Conservation (phyloP, 2,888 invertebrate genomes). For the Chamaedrilus cognettii region DNA sequence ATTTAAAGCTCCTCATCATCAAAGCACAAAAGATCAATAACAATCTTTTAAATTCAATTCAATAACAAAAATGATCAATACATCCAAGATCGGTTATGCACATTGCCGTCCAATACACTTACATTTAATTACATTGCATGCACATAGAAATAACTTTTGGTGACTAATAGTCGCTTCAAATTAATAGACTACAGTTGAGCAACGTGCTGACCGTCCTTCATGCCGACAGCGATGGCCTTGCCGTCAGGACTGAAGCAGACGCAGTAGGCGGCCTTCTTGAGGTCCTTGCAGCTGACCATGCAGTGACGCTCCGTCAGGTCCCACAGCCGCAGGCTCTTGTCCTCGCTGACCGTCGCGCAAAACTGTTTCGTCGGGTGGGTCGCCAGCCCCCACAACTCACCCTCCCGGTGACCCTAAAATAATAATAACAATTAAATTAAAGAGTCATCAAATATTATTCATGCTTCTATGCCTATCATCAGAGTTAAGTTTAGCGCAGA, state of each 20-base stretch:
- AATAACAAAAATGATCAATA: too few species aligned
- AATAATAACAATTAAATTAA: too few species aligned
- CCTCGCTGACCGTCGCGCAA: constrained; percentile 60
- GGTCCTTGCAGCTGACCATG: constrained; percentile 51
- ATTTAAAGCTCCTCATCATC: too few species aligned
- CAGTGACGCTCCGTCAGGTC: constrained; percentile 45
- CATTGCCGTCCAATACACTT: too few species aligned
- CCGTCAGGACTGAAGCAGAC: constrained; percentile 59
- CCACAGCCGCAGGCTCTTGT: constrained; percentile 59
- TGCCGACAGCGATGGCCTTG: constrained; percentile 58
- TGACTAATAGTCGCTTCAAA: neutral
- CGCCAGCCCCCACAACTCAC: constrained; percentile 60
- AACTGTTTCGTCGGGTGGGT: constrained; percentile 54
- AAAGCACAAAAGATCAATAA: too few species aligned
- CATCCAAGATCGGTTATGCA: too few species aligned
- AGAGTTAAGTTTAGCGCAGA: too few species aligned
- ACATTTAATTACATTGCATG: too few species aligned
- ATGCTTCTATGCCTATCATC: too few species aligned
- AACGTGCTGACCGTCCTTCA: constrained; percentile 61
- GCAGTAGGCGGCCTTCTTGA: constrained; percentile 56
- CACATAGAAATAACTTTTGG: neutral
- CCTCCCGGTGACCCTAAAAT: constrained; percentile 60
- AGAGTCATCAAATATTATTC: too few species aligned
- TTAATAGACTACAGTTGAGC: constrained; percentile 17
- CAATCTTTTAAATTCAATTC: too few species aligned